Conservation (phyloP, 2,797 vertebrate species). For the Balearica regulorum region DNA sequence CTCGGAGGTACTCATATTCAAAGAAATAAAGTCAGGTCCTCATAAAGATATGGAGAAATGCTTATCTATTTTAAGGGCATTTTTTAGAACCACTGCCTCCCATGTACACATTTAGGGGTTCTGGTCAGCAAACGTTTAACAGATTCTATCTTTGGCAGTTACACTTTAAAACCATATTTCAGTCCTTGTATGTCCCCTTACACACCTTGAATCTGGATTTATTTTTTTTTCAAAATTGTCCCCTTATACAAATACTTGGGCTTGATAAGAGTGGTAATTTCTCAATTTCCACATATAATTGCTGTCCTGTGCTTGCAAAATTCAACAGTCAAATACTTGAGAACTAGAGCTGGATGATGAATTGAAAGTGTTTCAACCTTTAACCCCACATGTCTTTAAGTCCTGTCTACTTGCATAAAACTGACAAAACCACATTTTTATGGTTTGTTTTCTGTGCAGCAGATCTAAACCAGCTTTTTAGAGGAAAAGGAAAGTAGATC, state of each 20-base stretch:
- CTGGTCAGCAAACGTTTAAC: neutral
- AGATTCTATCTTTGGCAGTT: neutral
- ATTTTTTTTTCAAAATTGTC: neutral
- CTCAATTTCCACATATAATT: slow-evolving; percentile 15
- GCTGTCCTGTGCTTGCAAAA: neutral
- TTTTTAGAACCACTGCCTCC: neutral
- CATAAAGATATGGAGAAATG: neutral
- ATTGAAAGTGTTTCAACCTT: slow-evolving; percentile 34
- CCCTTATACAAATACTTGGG: neutral
- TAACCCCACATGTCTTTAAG: slow-evolving; percentile 4
- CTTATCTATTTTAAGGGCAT: neutral
- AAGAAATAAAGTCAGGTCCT: neutral
- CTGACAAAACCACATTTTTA: slow-evolving; percentile 26
- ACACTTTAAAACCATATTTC: neutral
- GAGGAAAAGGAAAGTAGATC: neutral
- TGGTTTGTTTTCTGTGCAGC: slow-evolving; percentile 19
- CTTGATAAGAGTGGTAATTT: slow-evolving; percentile 7
- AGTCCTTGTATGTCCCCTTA: neutral
- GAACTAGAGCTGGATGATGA: slow-evolving; percentile 10
- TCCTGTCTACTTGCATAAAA: slow-evolving; percentile 22
- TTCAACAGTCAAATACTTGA: neutral
- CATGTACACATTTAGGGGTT: neutral
- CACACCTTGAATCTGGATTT: neutral
- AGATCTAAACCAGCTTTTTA: neutral
- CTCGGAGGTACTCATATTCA: neutral